Evolutionary conservation across 2,797 vertebrate genomes (phyloP), one percentile per base, ranked within the genome.

Genomic region (Martes flavigula): DNA sequence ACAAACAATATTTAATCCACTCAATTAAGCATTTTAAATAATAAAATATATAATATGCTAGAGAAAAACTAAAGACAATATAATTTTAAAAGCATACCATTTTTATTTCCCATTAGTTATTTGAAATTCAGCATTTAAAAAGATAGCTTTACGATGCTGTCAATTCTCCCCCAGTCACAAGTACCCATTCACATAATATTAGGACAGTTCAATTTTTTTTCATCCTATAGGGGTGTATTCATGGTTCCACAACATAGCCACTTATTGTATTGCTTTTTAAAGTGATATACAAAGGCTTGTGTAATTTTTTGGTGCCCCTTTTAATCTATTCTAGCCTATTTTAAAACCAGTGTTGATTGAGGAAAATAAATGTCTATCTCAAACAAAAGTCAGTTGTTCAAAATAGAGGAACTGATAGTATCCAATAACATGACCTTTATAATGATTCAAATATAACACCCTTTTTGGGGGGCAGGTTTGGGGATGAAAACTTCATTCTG

Each of bases 51-150:
- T 48, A 89, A 20, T n/a, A 40, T 62, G 2, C 3, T 95, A 77
- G 35, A 46, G 58, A 86, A 70, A 93, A 88, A 89, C 23, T 11
- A 78, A 13, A 83, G 43, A 70, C 4, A 82, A 64, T 40, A 87
- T 32, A 21, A 56, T 35, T 77, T 83, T 54, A 1, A 46, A 95
- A 72, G 38, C 35, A 90, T 17, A 43, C 18, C 14, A 82, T 46
- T 68, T 96, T 94, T 89, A 68, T 27, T 91, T 95, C 64, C 68
- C 15, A 3, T 35, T 82, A 27, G 14, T 68, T 92, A 79, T 56
- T 21, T 87, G 46, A 97, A 95, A 92, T 73, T 48, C 35, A 84
- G 40, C 9, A 73, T 81, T 90, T 54, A 81, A 72, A 88, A 89
- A 68, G 35, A 83, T 1, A 62, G 38, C 48, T 68, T 81, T 82